phyloP scores from a whole-genome alignment of 2,113 vertebrate species.

The Pampusana beccarii region DNA sequence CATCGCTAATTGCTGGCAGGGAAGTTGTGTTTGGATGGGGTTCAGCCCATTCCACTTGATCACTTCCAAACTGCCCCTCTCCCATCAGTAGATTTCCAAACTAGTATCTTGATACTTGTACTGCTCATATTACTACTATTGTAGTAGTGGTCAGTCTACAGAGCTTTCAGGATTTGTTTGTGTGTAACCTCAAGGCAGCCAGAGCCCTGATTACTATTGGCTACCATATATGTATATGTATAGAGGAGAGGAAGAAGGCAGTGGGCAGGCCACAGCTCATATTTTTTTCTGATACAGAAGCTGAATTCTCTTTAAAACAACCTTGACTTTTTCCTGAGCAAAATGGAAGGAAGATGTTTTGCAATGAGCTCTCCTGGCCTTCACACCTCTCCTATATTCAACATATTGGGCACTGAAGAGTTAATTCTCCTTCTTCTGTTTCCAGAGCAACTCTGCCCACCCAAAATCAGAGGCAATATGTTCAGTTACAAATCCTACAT shows the following conservation, averaged over 20 bases:
- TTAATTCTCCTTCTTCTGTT: conserved; percentile 50
- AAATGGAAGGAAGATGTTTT: not conserved
- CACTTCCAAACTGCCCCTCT: not conserved
- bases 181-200: not conserved
- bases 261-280: not conserved
- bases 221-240: not conserved
- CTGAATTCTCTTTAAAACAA: not conserved
- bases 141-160: not conserved
- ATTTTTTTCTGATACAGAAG: not conserved
- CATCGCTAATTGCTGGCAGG: not conserved
- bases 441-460: conserved; percentile 60
- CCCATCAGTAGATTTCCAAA: not conserved
- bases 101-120: not conserved
- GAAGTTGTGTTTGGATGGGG: not conserved
- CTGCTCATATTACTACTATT: not conserved
- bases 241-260: not conserved
- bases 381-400: not conserved
- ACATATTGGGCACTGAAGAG: not conserved
- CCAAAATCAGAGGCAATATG: conserved; percentile 23
- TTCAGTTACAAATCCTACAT: conserved; percentile 40
- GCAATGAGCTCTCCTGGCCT: not conserved
- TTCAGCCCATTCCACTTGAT: not conserved
- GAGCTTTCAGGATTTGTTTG: not conserved
- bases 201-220: not conserved
- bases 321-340: not conserved